phyloP scores from a whole-genome alignment of 1,140 invertebrate species.

The Aporrectodea caliginosa region DNA sequence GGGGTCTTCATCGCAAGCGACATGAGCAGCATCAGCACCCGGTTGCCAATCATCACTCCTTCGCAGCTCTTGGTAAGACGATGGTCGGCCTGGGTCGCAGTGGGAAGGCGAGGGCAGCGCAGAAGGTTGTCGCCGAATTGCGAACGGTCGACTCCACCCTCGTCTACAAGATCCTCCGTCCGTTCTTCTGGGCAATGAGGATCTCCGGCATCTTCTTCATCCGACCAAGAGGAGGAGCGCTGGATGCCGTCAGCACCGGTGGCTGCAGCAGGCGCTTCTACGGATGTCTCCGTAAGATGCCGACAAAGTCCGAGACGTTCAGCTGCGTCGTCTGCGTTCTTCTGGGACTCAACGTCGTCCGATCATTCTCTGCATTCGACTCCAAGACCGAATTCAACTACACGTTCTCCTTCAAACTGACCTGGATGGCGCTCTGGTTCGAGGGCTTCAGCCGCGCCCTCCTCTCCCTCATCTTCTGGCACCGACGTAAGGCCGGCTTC shows the following conservation, averaged over 20 bases:
- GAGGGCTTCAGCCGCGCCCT: not conserved
- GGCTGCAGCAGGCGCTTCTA: not conserved
- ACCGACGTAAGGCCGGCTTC: not conserved
- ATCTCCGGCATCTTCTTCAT: conserved; percentile 6
- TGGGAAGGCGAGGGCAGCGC: not conserved
- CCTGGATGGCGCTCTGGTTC: not conserved
- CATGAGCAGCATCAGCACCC: too few relatives aligned
- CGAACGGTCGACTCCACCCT: not conserved
- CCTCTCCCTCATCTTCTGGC: not conserved
- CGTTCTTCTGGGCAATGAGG: not conserved
- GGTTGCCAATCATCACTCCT: not conserved
- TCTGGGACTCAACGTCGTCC: not conserved
- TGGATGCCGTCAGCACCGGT: too few relatives aligned
- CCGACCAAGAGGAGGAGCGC: not conserved
- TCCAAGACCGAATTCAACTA: not conserved
- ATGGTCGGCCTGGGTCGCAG: not conserved
- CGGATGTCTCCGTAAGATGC: not conserved
- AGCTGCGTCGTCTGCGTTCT: not conserved
- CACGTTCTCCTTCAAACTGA: not conserved
- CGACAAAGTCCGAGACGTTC: not conserved
- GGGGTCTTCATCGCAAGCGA: too few relatives aligned
- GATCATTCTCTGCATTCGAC: not conserved
- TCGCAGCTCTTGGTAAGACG: not conserved
- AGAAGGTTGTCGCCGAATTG: not conserved
- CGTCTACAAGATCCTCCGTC: not conserved